These are phyloP conservation scores for Drosophila nannoptera DNA, from an alignment of 1,140 invertebrate species.

Conservation along the genomic window DNA sequence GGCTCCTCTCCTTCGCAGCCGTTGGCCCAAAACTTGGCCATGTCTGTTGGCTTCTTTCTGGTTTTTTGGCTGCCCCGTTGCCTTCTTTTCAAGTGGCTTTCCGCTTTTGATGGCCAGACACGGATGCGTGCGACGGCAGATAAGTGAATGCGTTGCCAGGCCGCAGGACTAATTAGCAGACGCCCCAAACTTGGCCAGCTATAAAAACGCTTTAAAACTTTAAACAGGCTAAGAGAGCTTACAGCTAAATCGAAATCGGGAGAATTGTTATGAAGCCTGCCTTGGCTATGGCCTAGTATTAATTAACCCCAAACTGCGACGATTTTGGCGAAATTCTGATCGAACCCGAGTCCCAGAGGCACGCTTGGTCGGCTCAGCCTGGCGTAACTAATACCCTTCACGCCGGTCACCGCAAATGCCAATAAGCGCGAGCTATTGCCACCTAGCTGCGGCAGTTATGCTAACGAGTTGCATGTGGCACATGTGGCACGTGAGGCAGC, in stretches of 20 bases:
- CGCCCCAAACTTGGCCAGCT: constrained; percentile 1
- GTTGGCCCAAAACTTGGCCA: constrained; percentile 37
- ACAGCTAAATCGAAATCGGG: no score
- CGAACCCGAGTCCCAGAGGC: constrained; percentile 1
- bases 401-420: constrained; percentile 43
- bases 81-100: constrained; percentile 43
- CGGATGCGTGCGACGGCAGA: constrained; percentile 11
- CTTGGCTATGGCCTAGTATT: not conserved
- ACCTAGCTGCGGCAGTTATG: constrained; percentile 13
- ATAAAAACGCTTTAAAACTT: no score
- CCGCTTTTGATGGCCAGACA: constrained; percentile 1
- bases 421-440: constrained; percentile 36
- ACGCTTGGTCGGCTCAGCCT: constrained; percentile 5
- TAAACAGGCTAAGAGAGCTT: no score
- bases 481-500: not conserved
- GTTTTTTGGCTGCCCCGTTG: not conserved
- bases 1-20: constrained; percentile 40
- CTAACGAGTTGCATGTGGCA: constrained; percentile 28
- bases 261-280: no score
- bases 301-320: not conserved
- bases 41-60: constrained; percentile 2
- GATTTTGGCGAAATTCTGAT: constrained; percentile 10
- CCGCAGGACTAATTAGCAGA: constrained; percentile 32
- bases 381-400: constrained; percentile 63
- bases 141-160: constrained; percentile 23